Evolutionary conservation across 2,113 vertebrate species (phyloP).

Genomic region (Pica pica): DNA sequence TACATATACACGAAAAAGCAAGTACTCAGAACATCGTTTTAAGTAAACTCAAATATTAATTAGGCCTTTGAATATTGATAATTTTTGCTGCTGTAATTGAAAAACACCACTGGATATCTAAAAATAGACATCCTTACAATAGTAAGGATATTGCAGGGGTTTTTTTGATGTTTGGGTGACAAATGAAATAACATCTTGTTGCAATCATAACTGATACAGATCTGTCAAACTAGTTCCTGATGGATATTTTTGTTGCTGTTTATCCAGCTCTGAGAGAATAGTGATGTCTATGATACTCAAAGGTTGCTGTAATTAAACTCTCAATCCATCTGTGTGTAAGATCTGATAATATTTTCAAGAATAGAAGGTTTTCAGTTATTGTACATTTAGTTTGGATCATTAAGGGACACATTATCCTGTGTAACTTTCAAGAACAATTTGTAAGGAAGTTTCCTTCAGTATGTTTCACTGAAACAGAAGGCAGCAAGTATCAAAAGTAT

Average conservation of each 20-base stretch:
- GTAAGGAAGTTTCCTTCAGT: conserved; percentile 14
- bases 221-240: conserved; percentile 14
- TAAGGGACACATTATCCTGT: conserved; percentile 36
- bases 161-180: neutral
- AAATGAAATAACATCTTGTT: conserved; percentile 39
- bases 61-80: neutral
- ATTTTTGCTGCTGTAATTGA: neutral
- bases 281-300: conserved; percentile 21
- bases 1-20: neutral
- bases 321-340: conserved; percentile 65
- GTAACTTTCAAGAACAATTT: conserved; percentile 24
- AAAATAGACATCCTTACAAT: neutral
- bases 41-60: neutral
- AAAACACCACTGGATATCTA: neutral
- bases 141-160: neutral
- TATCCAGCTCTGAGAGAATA: conserved; percentile 46
- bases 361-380: conserved; percentile 49
- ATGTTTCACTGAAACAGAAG: conserved; percentile 6
- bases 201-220: neutral
- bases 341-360: conserved; percentile 65
- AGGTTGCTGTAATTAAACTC: conserved; percentile 66
- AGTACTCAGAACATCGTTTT: neutral
- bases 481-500: neutral
- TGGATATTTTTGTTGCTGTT: conserved; percentile 41
- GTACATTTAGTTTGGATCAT: conserved; percentile 49